A percentile compares a stretch with the other conserved stretches of the same genome.
Evolutionary conservation across 2,113 vertebrate genomes (phyloP).

Genomic region (Vombatus ursinus): DNA sequence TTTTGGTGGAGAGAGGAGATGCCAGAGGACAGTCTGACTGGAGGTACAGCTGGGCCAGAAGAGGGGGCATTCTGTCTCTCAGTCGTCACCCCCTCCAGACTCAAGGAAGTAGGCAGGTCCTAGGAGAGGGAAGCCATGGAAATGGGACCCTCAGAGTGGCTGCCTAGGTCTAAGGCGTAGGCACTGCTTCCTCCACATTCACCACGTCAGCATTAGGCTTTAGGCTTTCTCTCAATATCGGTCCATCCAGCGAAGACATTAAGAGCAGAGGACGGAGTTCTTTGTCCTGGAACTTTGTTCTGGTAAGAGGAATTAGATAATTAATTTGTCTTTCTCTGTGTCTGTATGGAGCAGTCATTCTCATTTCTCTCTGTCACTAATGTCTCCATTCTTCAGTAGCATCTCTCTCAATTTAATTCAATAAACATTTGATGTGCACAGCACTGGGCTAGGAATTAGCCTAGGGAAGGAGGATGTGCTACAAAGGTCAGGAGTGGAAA

Average conservation of each 20-base stretch:
- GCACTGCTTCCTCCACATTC: neutral
- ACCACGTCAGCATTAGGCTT: neutral
- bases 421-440: neutral
- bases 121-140: neutral
- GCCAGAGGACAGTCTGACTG: neutral
- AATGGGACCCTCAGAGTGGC: neutral
- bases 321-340: neutral
- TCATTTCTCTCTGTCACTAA: neutral
- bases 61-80: neutral
- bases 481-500: too few species aligned
- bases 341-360: neutral
- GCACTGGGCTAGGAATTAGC: neutral
- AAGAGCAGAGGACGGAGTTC: neutral
- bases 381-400: neutral
- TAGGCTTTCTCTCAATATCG: neutral
- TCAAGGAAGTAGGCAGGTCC: neutral
- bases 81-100: neutral
- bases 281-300: neutral
- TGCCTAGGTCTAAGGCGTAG: neutral
- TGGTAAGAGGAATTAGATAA: slow-evolving; percentile 13
- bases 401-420: neutral
- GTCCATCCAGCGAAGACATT: neutral
- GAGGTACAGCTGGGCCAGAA: neutral
- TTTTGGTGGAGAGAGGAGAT: neutral
- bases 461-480: too few species aligned